These are phyloP conservation scores for Polylopha cassiicola DNA, from an alignment of 2,888 invertebrate genomes.

Conservation along the genomic window DNA sequence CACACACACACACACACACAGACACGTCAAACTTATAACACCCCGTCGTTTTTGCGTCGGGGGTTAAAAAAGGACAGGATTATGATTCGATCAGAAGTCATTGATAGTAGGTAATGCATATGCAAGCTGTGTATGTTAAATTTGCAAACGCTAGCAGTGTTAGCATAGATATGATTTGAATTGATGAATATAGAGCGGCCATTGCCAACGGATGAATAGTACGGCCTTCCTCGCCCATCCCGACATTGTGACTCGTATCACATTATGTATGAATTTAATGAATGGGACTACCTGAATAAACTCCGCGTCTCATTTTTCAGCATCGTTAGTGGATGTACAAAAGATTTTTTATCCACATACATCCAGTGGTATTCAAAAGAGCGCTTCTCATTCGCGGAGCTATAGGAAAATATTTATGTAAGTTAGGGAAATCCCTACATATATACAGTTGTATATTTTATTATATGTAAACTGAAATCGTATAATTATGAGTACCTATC, in stretches of 20 bases:
- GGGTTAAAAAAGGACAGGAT: too few relatives aligned
- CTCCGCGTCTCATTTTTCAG: constrained; percentile 50
- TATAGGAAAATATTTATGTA: constrained; percentile 1
- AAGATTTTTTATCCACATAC: constrained; percentile 30
- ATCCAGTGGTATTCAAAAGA: constrained; percentile 24
- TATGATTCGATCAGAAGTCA: too few relatives aligned
- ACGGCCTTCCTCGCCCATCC: constrained; percentile 67
- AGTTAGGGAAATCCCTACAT: constrained; percentile 7
- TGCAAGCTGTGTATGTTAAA: constrained; percentile 10
- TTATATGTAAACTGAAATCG: too few relatives aligned
- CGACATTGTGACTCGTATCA: constrained; percentile 50
- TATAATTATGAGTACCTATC: too few relatives aligned
- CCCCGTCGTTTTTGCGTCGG: too few relatives aligned
- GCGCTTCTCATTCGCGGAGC: constrained; percentile 15
- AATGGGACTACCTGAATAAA: constrained; percentile 54
- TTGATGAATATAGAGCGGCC: constrained; percentile 43
- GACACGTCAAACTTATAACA: too few relatives aligned
- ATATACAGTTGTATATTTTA: constrained; percentile 28
- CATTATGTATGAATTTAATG: constrained; percentile 41
- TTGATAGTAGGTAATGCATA: constrained; percentile 9
- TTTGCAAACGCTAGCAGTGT: constrained; percentile 22
- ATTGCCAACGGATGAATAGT: constrained; percentile 56
- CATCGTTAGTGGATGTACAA: constrained; percentile 43
- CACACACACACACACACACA: too few relatives aligned
- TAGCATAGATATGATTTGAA: constrained; percentile 33